Conservation (phyloP, 2,888 invertebrate species). For the Tenthredo amoena region DNA sequence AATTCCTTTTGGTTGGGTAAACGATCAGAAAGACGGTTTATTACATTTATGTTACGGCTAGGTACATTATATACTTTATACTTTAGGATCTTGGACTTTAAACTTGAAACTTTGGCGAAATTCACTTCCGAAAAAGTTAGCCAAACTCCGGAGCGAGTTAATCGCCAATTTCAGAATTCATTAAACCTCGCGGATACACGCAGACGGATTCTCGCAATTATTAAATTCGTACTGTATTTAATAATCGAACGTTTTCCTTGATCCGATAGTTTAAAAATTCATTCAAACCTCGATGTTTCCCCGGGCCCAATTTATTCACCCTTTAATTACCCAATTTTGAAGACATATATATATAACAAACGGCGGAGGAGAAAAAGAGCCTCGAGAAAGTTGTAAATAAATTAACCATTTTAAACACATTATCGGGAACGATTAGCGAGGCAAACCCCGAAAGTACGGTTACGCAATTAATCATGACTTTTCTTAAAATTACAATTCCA, state of each 20-base stretch:
- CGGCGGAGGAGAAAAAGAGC: background rate
- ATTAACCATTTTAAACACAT: constrained; percentile 27
- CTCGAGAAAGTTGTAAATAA: constrained; percentile 18
- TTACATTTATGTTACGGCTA: constrained; percentile 38
- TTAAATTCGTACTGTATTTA: background rate
- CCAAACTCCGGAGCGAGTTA: constrained; percentile 12
- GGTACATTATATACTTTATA: constrained; percentile 17
- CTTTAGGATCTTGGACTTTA: background rate
- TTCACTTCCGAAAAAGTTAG: constrained; percentile 27
- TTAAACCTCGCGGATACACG: background rate
- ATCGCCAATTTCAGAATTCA: constrained; percentile 28
- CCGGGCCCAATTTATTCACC: no score
- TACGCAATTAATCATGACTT: constrained; percentile 48
- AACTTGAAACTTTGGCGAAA: constrained; percentile 17
- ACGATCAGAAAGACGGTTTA: constrained; percentile 28
- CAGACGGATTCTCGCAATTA: background rate
- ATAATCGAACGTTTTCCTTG: background rate
- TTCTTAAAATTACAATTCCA: constrained; percentile 47
- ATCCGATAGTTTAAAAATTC: no score
- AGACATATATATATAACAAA: background rate
- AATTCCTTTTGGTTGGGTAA: background rate
- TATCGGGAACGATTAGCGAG: background rate
- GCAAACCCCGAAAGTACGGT: constrained; percentile 7
- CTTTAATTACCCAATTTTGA: background rate
- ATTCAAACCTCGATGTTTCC: background rate